phyloP scores from a whole-genome alignment of 2,888 invertebrate species.

The Asteroscopus sphinx region DNA sequence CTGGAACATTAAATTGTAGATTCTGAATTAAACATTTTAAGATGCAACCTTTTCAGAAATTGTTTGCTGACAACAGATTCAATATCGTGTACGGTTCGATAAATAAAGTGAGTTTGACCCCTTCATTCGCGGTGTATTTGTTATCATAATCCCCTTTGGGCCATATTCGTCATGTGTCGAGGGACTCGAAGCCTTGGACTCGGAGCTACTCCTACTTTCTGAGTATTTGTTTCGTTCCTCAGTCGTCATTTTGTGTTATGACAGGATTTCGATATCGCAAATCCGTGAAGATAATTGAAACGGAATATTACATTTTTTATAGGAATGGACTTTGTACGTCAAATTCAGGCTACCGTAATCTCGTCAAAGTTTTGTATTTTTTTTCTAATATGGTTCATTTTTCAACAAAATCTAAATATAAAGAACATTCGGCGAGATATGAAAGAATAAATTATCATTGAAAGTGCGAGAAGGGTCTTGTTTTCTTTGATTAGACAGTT shows the following conservation, averaged over 20 bases:
- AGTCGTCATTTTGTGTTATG: slow-evolving; percentile 62
- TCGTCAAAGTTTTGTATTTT: slow-evolving; percentile 51
- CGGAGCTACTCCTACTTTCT: slow-evolving; percentile 38
- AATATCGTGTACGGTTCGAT: slow-evolving; percentile 49
- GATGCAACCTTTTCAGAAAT: slow-evolving; percentile 2
- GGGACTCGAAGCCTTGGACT: slow-evolving; percentile 32
- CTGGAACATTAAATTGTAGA: neutral
- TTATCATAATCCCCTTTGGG: slow-evolving; percentile 64
- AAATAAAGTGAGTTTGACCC: slow-evolving; percentile 49
- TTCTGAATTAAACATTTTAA: slow-evolving; percentile 3
- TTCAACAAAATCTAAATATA: slow-evolving; percentile 16
- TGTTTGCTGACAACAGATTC: slow-evolving; percentile 35
- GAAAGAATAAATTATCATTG: slow-evolving; percentile 17
- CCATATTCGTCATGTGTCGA: slow-evolving; percentile 64
- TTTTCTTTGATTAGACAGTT: slow-evolving; percentile 19
- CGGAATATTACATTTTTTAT: slow-evolving; percentile 68
- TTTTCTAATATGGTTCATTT: slow-evolving; percentile 21
- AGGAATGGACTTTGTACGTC: slow-evolving; percentile 58
- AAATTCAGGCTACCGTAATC: slow-evolving; percentile 56
- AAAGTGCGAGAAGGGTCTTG: slow-evolving; percentile 3
- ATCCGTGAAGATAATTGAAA: slow-evolving; percentile 76
- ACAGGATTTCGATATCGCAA: slow-evolving; percentile 65
- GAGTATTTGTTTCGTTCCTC: slow-evolving; percentile 62
- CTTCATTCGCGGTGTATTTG: slow-evolving; percentile 59
- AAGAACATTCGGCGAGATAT: slow-evolving; percentile 5